phyloP scores from a whole-genome alignment of 1,140 invertebrate species.

The Propsilocerus akamusi region DNA sequence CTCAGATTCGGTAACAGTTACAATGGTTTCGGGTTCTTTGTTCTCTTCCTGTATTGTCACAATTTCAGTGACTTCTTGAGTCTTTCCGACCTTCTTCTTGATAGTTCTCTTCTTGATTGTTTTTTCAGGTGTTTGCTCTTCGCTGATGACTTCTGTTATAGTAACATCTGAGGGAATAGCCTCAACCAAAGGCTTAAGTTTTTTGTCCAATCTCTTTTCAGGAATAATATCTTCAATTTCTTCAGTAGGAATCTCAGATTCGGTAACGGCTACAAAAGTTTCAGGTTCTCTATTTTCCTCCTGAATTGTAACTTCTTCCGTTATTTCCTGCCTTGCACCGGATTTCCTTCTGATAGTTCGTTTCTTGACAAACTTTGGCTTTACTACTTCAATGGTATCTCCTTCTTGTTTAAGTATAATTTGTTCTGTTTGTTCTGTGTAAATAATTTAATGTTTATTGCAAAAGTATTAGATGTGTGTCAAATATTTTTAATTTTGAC shows the following conservation, averaged over 20 bases:
- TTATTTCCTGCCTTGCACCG: conserved; percentile 12
- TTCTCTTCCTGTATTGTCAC: conserved; percentile 19
- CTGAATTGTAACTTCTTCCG: conserved; percentile 19
- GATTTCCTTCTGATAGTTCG: conserved; percentile 17
- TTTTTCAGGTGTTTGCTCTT: conserved; percentile 12
- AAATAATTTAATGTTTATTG: no score
- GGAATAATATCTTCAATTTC: conserved; percentile 8
- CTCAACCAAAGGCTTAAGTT: conserved; percentile 9
- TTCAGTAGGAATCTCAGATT: conserved; percentile 8
- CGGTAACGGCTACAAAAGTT: conserved; percentile 12
- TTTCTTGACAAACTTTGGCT: conserved; percentile 17
- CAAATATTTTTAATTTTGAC: no score
- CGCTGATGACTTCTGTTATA: conserved; percentile 9
- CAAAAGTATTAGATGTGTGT: no score
- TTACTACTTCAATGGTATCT: conserved; percentile 9
- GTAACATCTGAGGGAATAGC: conserved; percentile 13
- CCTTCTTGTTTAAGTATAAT: conserved; percentile 4
- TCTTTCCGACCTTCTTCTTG: conserved; percentile 16
- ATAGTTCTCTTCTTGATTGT: conserved; percentile 13
- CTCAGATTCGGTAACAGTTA: neutral
- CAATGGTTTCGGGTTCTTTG: conserved; percentile 8
- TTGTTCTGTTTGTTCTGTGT: conserved; percentile 8
- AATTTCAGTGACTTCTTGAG: conserved; percentile 18
- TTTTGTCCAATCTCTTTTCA: conserved; percentile 12
- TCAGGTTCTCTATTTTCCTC: conserved; percentile 16